Base-by-base conservation (phyloP, 2,113 vertebrate species). In the Osmerus mordax region DNA sequence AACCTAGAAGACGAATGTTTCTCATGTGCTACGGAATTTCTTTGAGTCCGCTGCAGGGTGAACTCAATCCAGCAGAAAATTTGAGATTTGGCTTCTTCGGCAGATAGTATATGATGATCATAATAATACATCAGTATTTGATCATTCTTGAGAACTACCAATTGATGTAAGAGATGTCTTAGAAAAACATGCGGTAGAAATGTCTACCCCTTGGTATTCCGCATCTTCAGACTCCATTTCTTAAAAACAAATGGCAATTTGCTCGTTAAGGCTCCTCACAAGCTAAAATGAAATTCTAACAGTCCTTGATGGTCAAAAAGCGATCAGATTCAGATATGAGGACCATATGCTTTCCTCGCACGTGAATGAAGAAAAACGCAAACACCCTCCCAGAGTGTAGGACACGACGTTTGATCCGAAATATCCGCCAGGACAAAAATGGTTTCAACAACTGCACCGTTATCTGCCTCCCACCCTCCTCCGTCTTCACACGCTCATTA, bases 201-300 rank as follows among this genome's bases (percentile, higher is more conserved):
- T 41, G 80, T 80, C 75, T 80, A 77, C 55, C 78, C 76, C 78
- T 83, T 85, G 81, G 81, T 88, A 91, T 90, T 92, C 90, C 87
- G 87, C 91, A 88, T 93, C 91, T 89, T 93, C 91, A 82, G 87
- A 89, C 91, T 93, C 92, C 92, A 93, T 93, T 86, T 89, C 89
- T 87, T 78, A 65, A 80, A 89, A 64, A 2, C 28, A 64, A 64
- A 64, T 11, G 16, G 5, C 61, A 64, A 13, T 64, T 64, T 64
- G 61, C 29, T 64, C 61, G 29, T 29, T 15, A 63, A 36, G 23
- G 61, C 61, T 63, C 1, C 11, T 61, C 25, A 15, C 61, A 8
- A 9, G 5, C 4, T 16, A 2, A 63, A 29, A 15, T 25, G 32
- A 67, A 76, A 69, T 68, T 71, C 21, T 70, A 65, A 25, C 12